Conservation (phyloP, 2,797 vertebrate genomes). For the Sarcophilus harrisii region DNA sequence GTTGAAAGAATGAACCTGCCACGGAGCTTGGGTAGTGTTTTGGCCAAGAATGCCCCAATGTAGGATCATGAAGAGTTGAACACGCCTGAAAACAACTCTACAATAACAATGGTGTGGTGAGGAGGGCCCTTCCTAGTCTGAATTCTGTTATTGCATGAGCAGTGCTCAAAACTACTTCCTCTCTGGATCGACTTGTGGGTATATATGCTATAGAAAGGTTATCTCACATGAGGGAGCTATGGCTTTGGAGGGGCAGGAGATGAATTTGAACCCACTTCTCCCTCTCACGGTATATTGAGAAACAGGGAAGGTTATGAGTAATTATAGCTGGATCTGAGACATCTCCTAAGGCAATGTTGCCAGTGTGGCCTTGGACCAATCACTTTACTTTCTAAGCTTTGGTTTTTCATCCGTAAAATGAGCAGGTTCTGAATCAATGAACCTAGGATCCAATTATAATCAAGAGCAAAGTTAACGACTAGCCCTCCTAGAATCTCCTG, state of each 20-base stretch:
- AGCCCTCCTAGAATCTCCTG: not conserved
- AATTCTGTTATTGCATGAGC: slow-evolving; percentile 44
- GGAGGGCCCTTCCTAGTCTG: slow-evolving; percentile 37
- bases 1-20: not conserved
- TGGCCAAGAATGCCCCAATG: not conserved
- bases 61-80: not conserved
- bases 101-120: not conserved
- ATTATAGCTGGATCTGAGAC: not conserved
- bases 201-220: slow-evolving; percentile 19
- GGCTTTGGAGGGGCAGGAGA: not conserved
- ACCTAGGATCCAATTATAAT: too few relatives aligned
- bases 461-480: slow-evolving; percentile 26
- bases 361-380: not conserved
- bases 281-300: not conserved
- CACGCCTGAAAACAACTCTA: not conserved
- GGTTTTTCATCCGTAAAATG: not conserved
- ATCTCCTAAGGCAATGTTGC: not conserved
- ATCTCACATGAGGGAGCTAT: not conserved
- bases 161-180: slow-evolving; percentile 16
- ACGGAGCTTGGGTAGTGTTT: too few relatives aligned
- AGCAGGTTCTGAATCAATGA: not conserved
- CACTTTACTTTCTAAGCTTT: not conserved
- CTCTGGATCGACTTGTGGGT: not conserved
- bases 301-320: not conserved
- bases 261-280: not conserved